Conservation (phyloP, 2,113 vertebrate genomes). For the Scartelaos histophorus region DNA sequence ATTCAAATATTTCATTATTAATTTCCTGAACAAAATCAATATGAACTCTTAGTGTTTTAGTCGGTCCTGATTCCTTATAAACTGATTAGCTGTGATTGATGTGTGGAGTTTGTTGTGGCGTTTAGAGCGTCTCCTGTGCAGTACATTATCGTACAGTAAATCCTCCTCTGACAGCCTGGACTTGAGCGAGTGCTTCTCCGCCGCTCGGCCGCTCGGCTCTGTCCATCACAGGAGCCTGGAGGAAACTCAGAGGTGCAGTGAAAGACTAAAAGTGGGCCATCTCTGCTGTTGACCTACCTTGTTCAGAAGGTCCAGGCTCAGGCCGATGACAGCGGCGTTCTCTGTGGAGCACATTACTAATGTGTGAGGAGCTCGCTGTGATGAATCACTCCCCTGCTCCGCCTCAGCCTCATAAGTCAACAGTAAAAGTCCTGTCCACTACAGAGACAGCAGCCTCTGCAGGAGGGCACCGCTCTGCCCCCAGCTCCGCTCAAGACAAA, state of each 20-base stretch:
- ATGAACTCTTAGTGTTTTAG: too few relatives aligned
- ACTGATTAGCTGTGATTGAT: too few relatives aligned
- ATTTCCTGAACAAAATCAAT: too few relatives aligned
- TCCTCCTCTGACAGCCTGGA: background rate
- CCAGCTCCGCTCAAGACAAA: constrained; percentile 64
- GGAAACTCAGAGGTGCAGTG: constrained; percentile 80
- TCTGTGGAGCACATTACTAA: constrained; percentile 83
- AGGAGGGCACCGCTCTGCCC: constrained; percentile 60
- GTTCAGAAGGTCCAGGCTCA: constrained; percentile 78
- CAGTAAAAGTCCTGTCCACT: constrained; percentile 69
- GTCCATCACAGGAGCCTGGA: constrained; percentile 57
- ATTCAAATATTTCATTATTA: too few relatives aligned
- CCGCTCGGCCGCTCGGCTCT: constrained; percentile 26
- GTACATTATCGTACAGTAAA: background rate
- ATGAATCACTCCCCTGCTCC: constrained; percentile 79
- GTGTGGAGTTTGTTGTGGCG: too few relatives aligned
- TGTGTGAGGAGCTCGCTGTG: constrained; percentile 78
- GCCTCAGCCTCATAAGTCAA: constrained; percentile 84
- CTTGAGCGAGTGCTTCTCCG: constrained; percentile 26
- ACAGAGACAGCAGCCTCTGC: constrained; percentile 53
- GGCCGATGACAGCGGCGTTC: constrained; percentile 80
- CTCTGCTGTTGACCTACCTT: constrained; percentile 80
- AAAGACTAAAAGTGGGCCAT: constrained; percentile 84
- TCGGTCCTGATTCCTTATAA: too few relatives aligned
- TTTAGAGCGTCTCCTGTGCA: background rate